Percentiles rank a stretch among this genome's conserved stretches.
These are phyloP conservation scores for Phasia obesa DNA, from an alignment of 2,888 invertebrate genomes.

Conservation along the genomic window DNA sequence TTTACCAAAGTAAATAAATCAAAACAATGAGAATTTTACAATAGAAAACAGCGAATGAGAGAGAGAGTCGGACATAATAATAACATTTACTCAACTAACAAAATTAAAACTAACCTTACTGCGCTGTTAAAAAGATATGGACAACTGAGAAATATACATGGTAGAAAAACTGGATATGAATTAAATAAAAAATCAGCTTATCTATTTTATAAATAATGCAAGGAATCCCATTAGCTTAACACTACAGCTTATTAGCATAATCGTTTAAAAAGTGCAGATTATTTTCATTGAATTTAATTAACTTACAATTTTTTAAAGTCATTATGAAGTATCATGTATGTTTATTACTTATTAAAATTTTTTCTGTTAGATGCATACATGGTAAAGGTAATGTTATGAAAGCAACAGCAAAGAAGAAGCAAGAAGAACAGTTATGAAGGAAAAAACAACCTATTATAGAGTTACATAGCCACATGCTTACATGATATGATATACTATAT, in stretches of 20 bases:
- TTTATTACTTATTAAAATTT: neutral
- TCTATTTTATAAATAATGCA: neutral
- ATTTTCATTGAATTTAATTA: no score
- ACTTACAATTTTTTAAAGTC: conserved; percentile 9
- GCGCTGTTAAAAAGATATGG: neutral
- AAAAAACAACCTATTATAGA: conserved; percentile 31
- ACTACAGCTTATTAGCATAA: neutral
- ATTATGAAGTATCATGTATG: conserved; percentile 63
- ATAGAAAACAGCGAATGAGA: conserved; percentile 60
- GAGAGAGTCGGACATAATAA: conserved; percentile 33
- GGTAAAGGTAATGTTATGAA: conserved; percentile 47
- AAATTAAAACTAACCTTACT: conserved; percentile 59
- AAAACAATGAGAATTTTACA: conserved; percentile 26
- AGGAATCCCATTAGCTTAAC: neutral
- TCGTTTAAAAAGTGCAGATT: no score
- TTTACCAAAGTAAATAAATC: conserved; percentile 21
- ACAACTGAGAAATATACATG: conserved; percentile 47
- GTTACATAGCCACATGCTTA: conserved; percentile 9
- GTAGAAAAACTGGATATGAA: neutral
- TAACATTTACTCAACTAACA: conserved; percentile 42
- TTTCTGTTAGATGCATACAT: conserved; percentile 44
- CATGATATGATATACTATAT: conserved; percentile 51
- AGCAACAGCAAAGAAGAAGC: conserved; percentile 27
- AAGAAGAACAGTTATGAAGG: conserved; percentile 18
- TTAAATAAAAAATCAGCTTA: neutral